Evolutionary conservation across 2,888 invertebrate genomes (phyloP).

Genomic region (Drosophila nigricruria): DNA sequence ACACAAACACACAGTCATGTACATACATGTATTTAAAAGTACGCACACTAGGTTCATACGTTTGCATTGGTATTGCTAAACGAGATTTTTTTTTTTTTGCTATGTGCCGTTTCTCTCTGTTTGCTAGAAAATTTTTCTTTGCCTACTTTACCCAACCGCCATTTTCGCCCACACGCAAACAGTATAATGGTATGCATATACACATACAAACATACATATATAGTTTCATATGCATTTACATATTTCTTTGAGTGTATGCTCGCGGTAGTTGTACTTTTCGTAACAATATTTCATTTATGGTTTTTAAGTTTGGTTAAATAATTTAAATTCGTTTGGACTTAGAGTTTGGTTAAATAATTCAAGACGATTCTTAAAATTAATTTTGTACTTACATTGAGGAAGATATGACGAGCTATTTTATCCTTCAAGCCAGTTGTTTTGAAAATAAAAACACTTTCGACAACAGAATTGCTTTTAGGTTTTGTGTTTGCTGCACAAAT

Average conservation of each 20-base stretch:
- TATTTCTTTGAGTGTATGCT: constrained; percentile 4
- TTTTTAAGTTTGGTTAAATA: too few relatives aligned
- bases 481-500: constrained; percentile 83
- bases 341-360: background rate
- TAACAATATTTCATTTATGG: background rate
- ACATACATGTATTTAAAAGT: constrained; percentile 4
- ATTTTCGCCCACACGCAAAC: constrained; percentile 32
- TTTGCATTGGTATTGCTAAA: constrained; percentile 56
- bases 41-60: constrained; percentile 17
- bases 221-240: background rate
- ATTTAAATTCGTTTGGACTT: background rate
- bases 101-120: constrained; percentile 23
- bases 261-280: constrained; percentile 5
- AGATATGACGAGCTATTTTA: constrained; percentile 78
- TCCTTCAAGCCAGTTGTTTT: constrained; percentile 80
- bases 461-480: constrained; percentile 76
- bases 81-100: constrained; percentile 48
- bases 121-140: constrained; percentile 50
- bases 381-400: constrained; percentile 72
- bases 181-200: constrained; percentile 1
- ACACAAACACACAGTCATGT: background rate
- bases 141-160: constrained; percentile 52
- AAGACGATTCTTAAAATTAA: background rate
- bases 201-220: background rate
- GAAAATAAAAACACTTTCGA: constrained; percentile 82